These are phyloP conservation scores for Brachionus calyciflorus DNA, from an alignment of 1,140 invertebrate genomes.

Conservation along the genomic window DNA sequence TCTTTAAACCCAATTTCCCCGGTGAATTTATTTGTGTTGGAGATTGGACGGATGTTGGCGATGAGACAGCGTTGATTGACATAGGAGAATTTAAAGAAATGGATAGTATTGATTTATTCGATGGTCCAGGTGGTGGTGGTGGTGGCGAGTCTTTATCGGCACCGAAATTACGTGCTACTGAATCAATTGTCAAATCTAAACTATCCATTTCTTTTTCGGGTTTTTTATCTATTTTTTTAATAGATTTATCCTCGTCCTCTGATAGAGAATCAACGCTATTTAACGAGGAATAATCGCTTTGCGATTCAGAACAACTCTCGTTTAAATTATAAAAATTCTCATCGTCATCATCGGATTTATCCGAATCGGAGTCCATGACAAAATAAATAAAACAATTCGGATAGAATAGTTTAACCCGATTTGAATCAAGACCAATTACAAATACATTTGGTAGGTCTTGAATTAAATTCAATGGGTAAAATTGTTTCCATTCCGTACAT, in stretches of 20 bases:
- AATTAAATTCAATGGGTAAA: slow-evolving; percentile 23
- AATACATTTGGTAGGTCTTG: neutral
- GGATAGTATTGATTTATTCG: neutral
- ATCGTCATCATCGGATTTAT: slow-evolving; percentile 32
- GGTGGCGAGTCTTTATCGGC: neutral
- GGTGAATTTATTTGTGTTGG: neutral
- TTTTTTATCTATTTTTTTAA: neutral
- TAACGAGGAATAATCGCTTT: neutral
- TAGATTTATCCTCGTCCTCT: neutral
- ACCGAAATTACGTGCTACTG: slow-evolving; percentile 40
- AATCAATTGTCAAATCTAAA: slow-evolving; percentile 37
- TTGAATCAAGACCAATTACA: slow-evolving; percentile 9
- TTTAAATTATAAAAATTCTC: neutral
- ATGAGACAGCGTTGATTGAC: neutral
- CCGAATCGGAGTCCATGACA: slow-evolving; percentile 28
- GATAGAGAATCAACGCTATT: slow-evolving; percentile 1
- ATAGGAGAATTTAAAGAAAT: neutral
- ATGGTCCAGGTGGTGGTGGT: neutral
- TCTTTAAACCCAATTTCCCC: neutral
- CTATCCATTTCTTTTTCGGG: slow-evolving; percentile 35
- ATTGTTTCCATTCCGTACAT: neutral
- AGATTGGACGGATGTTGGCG: neutral
- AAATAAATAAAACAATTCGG: slow-evolving; percentile 26
- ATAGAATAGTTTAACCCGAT: slow-evolving; percentile 26
- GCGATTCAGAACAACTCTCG: neutral